Percentiles rank a stretch among this genome's conserved stretches.
Evolutionary conservation across 2,888 invertebrate genomes (phyloP).

Genomic region (Acanthosoma haemorrhoidale): DNA sequence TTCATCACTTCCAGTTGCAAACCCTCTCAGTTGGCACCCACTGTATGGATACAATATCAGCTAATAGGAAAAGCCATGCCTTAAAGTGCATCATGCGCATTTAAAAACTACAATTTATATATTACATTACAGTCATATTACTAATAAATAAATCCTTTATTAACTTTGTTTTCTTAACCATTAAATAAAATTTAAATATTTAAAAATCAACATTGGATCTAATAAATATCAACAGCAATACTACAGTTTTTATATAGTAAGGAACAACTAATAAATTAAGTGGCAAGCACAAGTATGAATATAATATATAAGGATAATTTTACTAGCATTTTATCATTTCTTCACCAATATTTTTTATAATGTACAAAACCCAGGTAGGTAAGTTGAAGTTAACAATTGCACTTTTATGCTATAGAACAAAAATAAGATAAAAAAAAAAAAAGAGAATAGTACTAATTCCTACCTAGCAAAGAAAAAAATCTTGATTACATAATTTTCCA

Average conservation of each 20-base stretch:
- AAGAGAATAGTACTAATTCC: too few relatives aligned
- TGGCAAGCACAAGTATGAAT: background rate
- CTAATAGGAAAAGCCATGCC: slow-evolving; percentile 39
- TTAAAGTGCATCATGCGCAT: slow-evolving; percentile 32
- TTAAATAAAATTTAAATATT: background rate
- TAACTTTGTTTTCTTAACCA: background rate
- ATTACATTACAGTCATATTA: background rate
- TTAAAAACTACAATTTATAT: slow-evolving; percentile 25
- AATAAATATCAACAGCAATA: background rate
- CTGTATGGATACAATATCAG: slow-evolving; percentile 35
- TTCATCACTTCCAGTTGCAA: slow-evolving; percentile 71
- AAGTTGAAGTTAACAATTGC: too few relatives aligned
- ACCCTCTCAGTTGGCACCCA: slow-evolving; percentile 51
- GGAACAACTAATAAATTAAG: background rate
- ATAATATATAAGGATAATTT: background rate
- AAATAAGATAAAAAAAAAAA: too few relatives aligned
- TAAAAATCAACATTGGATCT: background rate
- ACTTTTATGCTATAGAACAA: too few relatives aligned
- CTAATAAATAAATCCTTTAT: background rate
- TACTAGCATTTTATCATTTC: too few relatives aligned
- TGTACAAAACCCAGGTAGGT: too few relatives aligned
- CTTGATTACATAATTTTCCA: too few relatives aligned
- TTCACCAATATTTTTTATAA: too few relatives aligned
- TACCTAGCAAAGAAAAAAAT: too few relatives aligned
- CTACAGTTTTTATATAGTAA: background rate